phyloP scores from a whole-genome alignment of 2,888 invertebrate species.

The Heteropelma amictum region DNA sequence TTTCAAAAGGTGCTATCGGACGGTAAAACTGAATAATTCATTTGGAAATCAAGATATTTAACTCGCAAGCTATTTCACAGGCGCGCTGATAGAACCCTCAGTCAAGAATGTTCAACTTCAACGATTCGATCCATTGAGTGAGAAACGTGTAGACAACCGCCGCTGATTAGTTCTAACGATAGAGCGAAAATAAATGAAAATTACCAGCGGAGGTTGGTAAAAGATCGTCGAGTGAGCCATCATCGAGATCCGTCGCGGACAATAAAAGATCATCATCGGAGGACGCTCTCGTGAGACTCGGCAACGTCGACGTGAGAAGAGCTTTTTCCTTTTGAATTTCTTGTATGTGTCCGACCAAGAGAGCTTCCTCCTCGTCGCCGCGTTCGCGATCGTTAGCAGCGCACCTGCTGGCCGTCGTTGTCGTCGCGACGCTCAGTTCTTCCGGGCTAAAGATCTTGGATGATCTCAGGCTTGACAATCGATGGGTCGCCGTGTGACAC shows the following conservation, averaged over 20 bases:
- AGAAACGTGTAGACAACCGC: too few species aligned
- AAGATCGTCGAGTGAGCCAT: conserved; percentile 82
- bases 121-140: too few species aligned
- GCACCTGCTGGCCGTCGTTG: conserved; percentile 66
- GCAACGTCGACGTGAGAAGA: conserved; percentile 87
- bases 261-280: conserved; percentile 92
- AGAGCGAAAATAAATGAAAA: conserved; percentile 18
- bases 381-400: conserved; percentile 71
- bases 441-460: conserved; percentile 85
- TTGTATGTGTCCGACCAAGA: conserved; percentile 88
- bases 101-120: too few species aligned
- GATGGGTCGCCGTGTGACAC: conserved; percentile 89
- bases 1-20: too few species aligned
- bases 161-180: too few species aligned
- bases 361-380: conserved; percentile 86
- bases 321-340: conserved; percentile 91
- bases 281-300: conserved; percentile 89
- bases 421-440: conserved; percentile 77
- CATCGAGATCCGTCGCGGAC: conserved; percentile 87
- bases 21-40: too few species aligned
- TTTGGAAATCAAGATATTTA: too few species aligned
- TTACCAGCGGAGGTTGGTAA: conserved; percentile 74
- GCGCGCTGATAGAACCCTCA: too few species aligned
- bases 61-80: too few species aligned
- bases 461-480: conserved; percentile 87